phyloP scores from a whole-genome alignment of 2,797 vertebrate species.

The Novumbra hubbsi region DNA sequence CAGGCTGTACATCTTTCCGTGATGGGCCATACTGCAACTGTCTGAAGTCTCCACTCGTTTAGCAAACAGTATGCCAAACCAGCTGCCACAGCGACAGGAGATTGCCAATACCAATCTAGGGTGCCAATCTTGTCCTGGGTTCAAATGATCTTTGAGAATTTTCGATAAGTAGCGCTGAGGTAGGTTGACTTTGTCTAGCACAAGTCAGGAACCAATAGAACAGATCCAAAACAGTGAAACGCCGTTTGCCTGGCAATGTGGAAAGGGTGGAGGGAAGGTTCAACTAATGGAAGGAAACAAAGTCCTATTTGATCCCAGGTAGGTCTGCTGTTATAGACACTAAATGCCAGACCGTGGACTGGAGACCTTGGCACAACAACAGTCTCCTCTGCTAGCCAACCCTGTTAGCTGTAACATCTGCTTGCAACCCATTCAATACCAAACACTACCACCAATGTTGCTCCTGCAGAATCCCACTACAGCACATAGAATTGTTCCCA shows the following conservation, averaged over 20 bases:
- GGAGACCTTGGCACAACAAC: constrained; percentile 15
- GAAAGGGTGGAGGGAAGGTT: background rate
- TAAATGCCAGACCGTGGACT: background rate
- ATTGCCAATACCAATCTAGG: constrained; percentile 25
- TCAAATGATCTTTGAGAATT: background rate
- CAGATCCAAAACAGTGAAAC: background rate
- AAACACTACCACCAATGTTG: constrained; percentile 37
- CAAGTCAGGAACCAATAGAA: background rate
- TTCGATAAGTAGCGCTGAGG: background rate
- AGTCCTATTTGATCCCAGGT: background rate
- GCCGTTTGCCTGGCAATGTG: background rate
- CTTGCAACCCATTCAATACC: constrained; percentile 57
- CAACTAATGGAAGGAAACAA: background rate
- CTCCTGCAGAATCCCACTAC: background rate
- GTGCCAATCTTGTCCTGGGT: constrained; percentile 35
- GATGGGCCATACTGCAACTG: constrained; percentile 36
- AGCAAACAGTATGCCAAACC: constrained; percentile 36
- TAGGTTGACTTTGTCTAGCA: background rate
- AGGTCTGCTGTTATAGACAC: background rate
- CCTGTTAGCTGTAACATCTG: constrained; percentile 55
- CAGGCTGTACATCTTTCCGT: constrained; percentile 42
- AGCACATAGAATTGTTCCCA: constrained; percentile 17
- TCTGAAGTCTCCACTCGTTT: constrained; percentile 41
- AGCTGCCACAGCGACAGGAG: constrained; percentile 35
- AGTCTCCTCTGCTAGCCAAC: constrained; percentile 1